phyloP scores from a whole-genome alignment of 2,113 vertebrate genomes.

The Scopus umbretta region DNA sequence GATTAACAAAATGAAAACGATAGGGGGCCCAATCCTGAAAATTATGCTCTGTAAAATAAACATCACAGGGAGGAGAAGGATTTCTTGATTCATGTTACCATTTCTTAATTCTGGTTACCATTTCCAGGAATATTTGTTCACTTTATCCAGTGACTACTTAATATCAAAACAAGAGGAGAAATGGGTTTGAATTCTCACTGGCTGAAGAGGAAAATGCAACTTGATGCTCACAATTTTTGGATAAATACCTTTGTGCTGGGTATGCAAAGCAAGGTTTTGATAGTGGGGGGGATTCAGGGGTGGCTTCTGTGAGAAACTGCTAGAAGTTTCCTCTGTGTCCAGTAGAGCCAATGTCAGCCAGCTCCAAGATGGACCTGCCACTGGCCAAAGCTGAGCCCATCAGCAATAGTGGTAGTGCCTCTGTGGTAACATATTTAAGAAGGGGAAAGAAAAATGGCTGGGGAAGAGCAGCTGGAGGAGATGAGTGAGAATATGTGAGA shows the following conservation, averaged over 20 bases:
- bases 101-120: background rate
- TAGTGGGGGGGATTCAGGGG: background rate
- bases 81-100: background rate
- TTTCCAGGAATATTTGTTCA: background rate
- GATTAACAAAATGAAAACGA: background rate
- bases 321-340: background rate
- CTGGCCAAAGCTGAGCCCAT: background rate
- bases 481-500: background rate
- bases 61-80: background rate
- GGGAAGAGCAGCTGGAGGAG: fast-evolving
- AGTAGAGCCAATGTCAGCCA: background rate
- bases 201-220: background rate
- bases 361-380: fast-evolving
- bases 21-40: background rate
- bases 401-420: fast-evolving
- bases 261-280: background rate
- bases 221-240: background rate
- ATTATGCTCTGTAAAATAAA: background rate
- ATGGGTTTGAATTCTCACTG: background rate
- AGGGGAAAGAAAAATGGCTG: background rate
- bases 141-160: background rate
- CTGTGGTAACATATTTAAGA: background rate
- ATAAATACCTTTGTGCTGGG: background rate
- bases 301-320: background rate
- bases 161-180: background rate